Evolutionary conservation across 2,113 vertebrate species (phyloP), one percentile per base, ranked within the genome.

Genomic region (Actenoides lindsayi): DNA sequence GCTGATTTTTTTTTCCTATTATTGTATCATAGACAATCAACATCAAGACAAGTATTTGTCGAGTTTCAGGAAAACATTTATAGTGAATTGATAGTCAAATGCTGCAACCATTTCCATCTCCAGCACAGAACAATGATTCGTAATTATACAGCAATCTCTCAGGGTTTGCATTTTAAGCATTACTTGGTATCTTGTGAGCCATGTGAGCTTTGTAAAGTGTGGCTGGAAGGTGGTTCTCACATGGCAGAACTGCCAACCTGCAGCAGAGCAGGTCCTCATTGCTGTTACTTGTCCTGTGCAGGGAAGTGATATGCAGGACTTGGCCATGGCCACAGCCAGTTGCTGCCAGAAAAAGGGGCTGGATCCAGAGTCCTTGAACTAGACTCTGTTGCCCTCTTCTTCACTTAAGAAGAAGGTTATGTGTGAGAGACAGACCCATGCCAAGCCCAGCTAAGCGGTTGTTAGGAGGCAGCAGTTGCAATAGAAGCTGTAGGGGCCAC

Each of bases 221-320:
- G 65, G 23, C 75, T 88, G 79, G 62, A 39, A 5, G 2, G 0
- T 2, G 6, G 20, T 15, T 5, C 41, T 67, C 0, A 0, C 28
- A 13, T 42, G n/a, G 35, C 51, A 59, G 65, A 41, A 2, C 25
- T 48, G 37, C 41, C 3, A 3, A 6, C 24, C 16, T 2, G 0
- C 1, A 5, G 17, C 4, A 6, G 21, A 87, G 74, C 3, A 1
- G 27, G 28, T 53, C 14, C 23, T n/a, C 1, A 0, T 56, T 53
- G 35, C 33, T 0, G 5, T 11, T 42, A 25, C 24, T 6, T 53
- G 67, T 51, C 56, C 67, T 39, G 39, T 0, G 0, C 12, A 24
- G 65, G 41, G 31, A 75, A 27, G 1, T 42, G 39, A 64, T 62
- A 19, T 27, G 11, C 24, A 62, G 33, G 27, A 21, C 20, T 69